These are phyloP conservation scores for Protophormia terraenovae DNA, from an alignment of 2,888 invertebrate species.

Conservation along the genomic window DNA sequence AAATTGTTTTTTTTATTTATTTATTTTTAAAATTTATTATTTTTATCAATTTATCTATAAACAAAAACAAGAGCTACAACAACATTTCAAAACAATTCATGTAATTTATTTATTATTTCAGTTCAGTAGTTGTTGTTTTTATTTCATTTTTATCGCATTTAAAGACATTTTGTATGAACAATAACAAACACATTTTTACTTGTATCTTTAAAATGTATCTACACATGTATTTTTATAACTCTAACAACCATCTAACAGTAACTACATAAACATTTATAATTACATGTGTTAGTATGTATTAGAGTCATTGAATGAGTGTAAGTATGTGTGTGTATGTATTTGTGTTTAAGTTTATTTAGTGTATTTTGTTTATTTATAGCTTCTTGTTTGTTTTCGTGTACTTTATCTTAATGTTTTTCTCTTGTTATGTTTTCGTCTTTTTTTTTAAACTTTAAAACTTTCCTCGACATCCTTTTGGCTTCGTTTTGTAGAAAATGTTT, in stretches of 20 bases:
- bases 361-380: slow-evolving; percentile 56
- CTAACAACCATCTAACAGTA: not conserved
- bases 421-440: slow-evolving; percentile 20
- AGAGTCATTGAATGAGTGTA: too few species aligned
- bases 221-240: slow-evolving; percentile 13
- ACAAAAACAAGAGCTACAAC: not conserved
- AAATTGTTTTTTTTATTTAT: not conserved
- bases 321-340: not conserved
- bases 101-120: slow-evolving; percentile 33
- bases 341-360: slow-evolving; percentile 15
- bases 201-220: slow-evolving; percentile 30
- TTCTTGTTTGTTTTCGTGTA: slow-evolving; percentile 55
- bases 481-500: not conserved
- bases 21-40: slow-evolving; percentile 33
- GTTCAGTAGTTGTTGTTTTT: not conserved
- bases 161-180: slow-evolving; percentile 19
- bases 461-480: slow-evolving; percentile 42
- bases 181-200: not conserved
- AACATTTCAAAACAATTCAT: slow-evolving; percentile 31
- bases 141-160: not conserved
- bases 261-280: not conserved
- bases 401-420: slow-evolving; percentile 59
- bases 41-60: slow-evolving; percentile 2
- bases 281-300: not conserved
- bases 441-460: slow-evolving; percentile 33